Conservation (phyloP, 1,140 invertebrate genomes). For the Chionoecetes opilio region DNA sequence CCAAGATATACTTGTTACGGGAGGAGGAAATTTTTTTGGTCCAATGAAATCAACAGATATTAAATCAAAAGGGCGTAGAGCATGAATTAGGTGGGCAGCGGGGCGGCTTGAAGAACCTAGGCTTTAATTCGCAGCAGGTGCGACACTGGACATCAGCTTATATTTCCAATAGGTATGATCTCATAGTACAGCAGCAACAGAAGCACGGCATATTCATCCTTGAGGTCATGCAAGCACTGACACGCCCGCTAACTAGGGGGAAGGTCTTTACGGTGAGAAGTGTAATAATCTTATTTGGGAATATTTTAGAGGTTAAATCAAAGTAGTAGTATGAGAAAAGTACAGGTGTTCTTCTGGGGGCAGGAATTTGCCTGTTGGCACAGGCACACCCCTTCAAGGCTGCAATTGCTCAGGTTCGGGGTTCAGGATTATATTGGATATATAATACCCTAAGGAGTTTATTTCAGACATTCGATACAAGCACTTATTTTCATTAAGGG, state of each 20-base stretch:
- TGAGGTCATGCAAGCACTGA: not conserved
- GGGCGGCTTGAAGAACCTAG: too few relatives aligned
- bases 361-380: not conserved
- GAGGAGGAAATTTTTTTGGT: too few relatives aligned
- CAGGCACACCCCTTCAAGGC: not conserved
- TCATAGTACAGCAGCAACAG: not conserved
- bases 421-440: not conserved
- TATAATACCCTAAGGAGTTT: not conserved
- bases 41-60: too few relatives aligned
- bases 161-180: not conserved
- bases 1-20: too few relatives aligned
- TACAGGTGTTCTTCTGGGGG: not conserved
- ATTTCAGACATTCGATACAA: not conserved
- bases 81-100: too few relatives aligned
- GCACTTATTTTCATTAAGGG: not conserved
- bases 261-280: too few relatives aligned
- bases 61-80: too few relatives aligned
- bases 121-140: too few relatives aligned
- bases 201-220: not conserved
- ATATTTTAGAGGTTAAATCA: too few relatives aligned
- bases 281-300: too few relatives aligned
- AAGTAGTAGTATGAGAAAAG: not conserved
- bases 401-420: not conserved
- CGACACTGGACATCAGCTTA: constrained; percentile 36
- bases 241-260: too few relatives aligned